Evolutionary conservation across 1,140 invertebrate genomes (phyloP).

Genomic region (Anoplolepis gracilipes): DNA sequence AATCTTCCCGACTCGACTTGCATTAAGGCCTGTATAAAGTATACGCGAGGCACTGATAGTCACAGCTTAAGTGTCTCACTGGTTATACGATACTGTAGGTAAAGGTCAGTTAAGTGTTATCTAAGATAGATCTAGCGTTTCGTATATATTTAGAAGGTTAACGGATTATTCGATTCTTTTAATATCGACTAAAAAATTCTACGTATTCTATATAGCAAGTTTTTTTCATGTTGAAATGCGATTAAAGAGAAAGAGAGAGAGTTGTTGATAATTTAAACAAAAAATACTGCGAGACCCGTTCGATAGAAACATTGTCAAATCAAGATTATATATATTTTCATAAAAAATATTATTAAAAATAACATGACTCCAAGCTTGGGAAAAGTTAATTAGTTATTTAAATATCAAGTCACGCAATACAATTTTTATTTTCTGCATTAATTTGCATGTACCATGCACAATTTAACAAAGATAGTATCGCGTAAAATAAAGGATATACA

Average conservation of each 20-base stretch:
- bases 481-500: background rate
- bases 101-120: constrained; percentile 65
- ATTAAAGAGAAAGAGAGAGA: too few species aligned
- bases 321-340: background rate
- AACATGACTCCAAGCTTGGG: background rate
- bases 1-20: constrained; percentile 47
- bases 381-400: background rate
- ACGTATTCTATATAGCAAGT: too few species aligned
- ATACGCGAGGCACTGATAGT: constrained; percentile 5
- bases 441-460: background rate
- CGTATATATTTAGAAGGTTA: constrained; percentile 47
- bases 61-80: constrained; percentile 35
- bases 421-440: background rate
- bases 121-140: constrained; percentile 8
- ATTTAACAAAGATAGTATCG: constrained; percentile 34
- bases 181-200: background rate
- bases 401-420: background rate
- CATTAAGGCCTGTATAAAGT: constrained; percentile 47
- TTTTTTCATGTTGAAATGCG: too few species aligned
- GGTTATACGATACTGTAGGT: constrained; percentile 59
- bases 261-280: background rate
- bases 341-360: background rate
- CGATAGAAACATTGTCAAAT: background rate
- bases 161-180: constrained; percentile 21
- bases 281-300: too few species aligned